Percentiles rank a stretch among this genome's conserved stretches.
Evolutionary conservation across 2,797 vertebrate genomes (phyloP).

Genomic region (Rousettus madagascariensis): DNA sequence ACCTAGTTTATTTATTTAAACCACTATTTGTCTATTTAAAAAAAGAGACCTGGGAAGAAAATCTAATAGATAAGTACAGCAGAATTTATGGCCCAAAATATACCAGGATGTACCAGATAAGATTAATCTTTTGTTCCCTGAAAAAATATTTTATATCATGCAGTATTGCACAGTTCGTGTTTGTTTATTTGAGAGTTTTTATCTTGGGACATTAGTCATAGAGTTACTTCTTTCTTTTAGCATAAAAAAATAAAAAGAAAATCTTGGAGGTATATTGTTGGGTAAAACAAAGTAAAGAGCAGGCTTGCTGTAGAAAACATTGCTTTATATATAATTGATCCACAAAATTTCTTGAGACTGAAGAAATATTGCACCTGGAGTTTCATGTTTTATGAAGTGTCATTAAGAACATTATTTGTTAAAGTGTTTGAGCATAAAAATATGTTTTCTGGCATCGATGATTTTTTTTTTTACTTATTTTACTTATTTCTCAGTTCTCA

Average conservation of each 20-base stretch:
- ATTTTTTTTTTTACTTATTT: neutral
- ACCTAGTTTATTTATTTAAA: conserved; percentile 2
- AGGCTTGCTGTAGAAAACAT: conserved; percentile 38
- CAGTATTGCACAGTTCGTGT: neutral
- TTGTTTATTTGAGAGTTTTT: conserved; percentile 25
- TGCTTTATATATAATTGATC: conserved; percentile 46
- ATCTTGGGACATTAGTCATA: conserved; percentile 46
- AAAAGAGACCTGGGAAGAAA: conserved; percentile 17
- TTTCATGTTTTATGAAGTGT: conserved; percentile 13
- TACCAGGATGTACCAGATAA: neutral
- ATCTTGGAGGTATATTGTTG: neutral
- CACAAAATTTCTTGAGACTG: conserved; percentile 45
- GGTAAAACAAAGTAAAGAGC: neutral
- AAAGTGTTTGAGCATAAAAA: neutral
- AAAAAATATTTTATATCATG: neutral
- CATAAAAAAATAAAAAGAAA: conserved; percentile 26
- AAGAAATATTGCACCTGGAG: neutral
- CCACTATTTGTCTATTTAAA: neutral
- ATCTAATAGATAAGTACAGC: neutral
- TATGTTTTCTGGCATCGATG: neutral
- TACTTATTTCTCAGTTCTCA: conserved; percentile 5
- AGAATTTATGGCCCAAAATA: neutral
- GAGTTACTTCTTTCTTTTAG: conserved; percentile 33
- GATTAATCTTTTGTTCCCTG: neutral
- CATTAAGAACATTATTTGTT: neutral